phyloP scores from a whole-genome alignment of 2,888 invertebrate genomes.

The Pterostichus madidus region DNA sequence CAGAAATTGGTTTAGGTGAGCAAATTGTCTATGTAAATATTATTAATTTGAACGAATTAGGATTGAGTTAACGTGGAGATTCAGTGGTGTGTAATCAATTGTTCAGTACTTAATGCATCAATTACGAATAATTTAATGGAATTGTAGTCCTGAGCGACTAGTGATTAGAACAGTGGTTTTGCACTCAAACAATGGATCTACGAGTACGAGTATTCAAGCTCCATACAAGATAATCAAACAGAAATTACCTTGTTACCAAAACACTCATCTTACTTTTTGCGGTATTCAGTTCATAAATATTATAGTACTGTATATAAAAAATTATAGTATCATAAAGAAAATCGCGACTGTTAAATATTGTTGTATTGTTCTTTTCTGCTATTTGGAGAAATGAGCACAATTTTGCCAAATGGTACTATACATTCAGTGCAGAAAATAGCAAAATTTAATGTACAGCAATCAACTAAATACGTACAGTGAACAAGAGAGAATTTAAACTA shows the following conservation, averaged over 20 bases:
- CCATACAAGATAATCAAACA: constrained; percentile 22
- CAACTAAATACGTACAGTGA: too few species aligned
- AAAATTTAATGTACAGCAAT: too few species aligned
- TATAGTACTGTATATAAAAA: too few species aligned
- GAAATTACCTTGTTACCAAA: background rate
- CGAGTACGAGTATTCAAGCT: background rate
- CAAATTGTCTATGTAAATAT: too few species aligned
- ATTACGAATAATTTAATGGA: constrained; percentile 48
- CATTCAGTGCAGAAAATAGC: too few species aligned
- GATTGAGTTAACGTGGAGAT: background rate
- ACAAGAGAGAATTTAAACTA: constrained; percentile 7
- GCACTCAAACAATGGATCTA: constrained; percentile 15
- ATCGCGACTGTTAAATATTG: too few species aligned
- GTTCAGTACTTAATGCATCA: constrained; percentile 46
- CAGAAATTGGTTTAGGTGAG: too few species aligned
- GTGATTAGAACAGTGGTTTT: constrained; percentile 27
- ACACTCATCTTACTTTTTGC: background rate
- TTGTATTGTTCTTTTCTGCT: too few species aligned
- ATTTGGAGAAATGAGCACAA: too few species aligned
- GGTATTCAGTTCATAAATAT: background rate
- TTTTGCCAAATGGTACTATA: too few species aligned
- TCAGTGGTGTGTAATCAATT: constrained; percentile 38
- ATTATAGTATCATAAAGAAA: too few species aligned
- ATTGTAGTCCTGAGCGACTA: constrained; percentile 40
- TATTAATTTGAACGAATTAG: background rate